Conservation (phyloP, 2,113 vertebrate genomes). For the Rhipidura dahli region DNA sequence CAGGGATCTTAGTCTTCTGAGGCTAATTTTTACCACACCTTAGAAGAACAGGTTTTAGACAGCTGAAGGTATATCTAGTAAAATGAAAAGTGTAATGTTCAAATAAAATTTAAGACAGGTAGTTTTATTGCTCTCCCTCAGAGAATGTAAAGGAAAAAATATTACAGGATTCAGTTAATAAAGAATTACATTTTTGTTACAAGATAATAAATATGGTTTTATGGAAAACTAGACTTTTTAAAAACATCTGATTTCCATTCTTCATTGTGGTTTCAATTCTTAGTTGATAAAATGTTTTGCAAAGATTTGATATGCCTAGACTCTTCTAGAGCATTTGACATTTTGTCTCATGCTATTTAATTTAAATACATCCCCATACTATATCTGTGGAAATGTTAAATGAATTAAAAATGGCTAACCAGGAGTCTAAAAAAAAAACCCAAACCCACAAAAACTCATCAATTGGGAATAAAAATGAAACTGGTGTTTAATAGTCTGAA, state of each 20-base stretch:
- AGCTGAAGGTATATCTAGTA: not conserved
- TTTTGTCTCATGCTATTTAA: not conserved
- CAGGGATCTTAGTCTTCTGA: not conserved
- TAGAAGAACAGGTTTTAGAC: not conserved
- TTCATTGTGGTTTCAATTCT: not conserved
- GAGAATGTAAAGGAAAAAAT: not conserved
- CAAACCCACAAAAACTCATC: not conserved
- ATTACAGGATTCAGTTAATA: not conserved
- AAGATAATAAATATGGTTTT: not conserved
- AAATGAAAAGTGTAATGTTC: not conserved
- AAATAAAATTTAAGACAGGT: not conserved
- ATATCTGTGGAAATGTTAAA: not conserved
- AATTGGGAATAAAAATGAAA: not conserved
- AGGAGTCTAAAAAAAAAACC: not conserved
- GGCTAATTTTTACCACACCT: conserved; percentile 33
- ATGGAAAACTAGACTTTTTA: not conserved
- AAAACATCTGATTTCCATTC: not conserved
- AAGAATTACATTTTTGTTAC: not conserved
- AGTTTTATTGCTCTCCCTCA: not conserved
- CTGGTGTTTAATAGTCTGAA: not conserved
- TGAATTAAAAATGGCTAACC: not conserved
- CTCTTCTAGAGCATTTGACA: not conserved
- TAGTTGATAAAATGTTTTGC: not conserved
- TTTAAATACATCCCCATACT: not conserved
- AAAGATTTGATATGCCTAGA: not conserved